Evolutionary conservation across 2,113 vertebrate genomes (phyloP).

Genomic region (Antennarius striatus): DNA sequence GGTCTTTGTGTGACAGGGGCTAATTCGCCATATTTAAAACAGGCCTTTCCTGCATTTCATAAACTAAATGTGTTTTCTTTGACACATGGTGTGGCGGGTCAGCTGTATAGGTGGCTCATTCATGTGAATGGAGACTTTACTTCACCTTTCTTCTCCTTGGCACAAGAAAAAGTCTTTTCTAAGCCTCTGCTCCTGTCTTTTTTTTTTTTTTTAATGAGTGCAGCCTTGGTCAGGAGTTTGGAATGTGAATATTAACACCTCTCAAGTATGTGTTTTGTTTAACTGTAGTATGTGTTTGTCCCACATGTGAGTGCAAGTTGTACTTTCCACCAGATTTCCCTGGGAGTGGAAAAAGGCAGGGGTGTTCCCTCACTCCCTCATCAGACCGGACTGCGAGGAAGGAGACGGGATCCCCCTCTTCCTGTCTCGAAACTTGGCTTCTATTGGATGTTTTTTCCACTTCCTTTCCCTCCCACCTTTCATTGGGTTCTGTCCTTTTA

Average conservation of each 20-base stretch:
- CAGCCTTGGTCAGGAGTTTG: slow-evolving; percentile 47
- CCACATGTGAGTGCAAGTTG: slow-evolving; percentile 17
- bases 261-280: slow-evolving; percentile 45
- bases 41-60: slow-evolving; percentile 51
- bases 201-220: slow-evolving; percentile 41
- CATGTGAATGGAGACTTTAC: slow-evolving; percentile 35
- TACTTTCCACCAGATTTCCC: slow-evolving; percentile 6
- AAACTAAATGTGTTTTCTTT: slow-evolving; percentile 32
- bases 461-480: slow-evolving; percentile 20
- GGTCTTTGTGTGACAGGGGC: slow-evolving; percentile 34
- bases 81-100: slow-evolving; percentile 31
- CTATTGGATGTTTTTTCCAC: slow-evolving; percentile 37
- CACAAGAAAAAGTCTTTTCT: slow-evolving; percentile 48
- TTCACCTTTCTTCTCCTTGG: slow-evolving; percentile 48
- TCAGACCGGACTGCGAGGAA: slow-evolving; percentile 48
- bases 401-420: slow-evolving; percentile 73
- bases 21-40: slow-evolving; percentile 47
- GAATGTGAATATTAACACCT: slow-evolving; percentile 72
- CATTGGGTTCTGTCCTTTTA: slow-evolving; percentile 49
- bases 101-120: slow-evolving; percentile 50
- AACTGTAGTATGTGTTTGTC: slow-evolving; percentile 25
- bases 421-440: slow-evolving; percentile 61
- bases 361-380: slow-evolving; percentile 65
- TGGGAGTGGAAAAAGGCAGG: slow-evolving; percentile 31
- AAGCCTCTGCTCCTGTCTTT: slow-evolving; percentile 26